These are phyloP conservation scores for Poeciliopsis paucimaculata DNA, from an alignment of 2,797 vertebrate species.

Conservation along the genomic window DNA sequence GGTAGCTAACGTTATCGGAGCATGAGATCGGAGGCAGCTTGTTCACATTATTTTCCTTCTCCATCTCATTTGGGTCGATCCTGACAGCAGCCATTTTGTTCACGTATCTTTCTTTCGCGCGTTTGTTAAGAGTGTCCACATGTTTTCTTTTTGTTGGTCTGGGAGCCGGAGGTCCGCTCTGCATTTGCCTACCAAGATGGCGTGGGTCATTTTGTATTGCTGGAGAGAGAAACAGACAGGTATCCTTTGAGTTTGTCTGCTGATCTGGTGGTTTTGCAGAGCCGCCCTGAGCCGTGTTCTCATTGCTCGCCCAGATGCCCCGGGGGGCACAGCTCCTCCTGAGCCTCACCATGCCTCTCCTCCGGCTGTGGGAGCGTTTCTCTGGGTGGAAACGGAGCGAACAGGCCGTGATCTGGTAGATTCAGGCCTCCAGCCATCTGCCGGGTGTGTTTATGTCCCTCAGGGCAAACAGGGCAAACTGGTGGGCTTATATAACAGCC, in stretches of 20 bases:
- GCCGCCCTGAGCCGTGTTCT: constrained; percentile 38
- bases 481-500: constrained; percentile 2
- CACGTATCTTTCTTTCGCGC: too few species aligned
- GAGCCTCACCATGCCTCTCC: constrained; percentile 22
- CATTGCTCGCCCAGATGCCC: constrained; percentile 40
- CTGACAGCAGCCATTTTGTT: too few species aligned
- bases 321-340: constrained; percentile 13
- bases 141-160: too few species aligned
- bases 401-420: constrained; percentile 25
- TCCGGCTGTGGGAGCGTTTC: constrained; percentile 15
- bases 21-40: too few species aligned
- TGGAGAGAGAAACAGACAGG: neutral
- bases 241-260: neutral
- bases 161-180: too few species aligned
- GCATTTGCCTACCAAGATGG: too few species aligned
- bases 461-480: neutral
- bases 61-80: too few species aligned
- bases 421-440: constrained; percentile 19
- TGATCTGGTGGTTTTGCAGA: constrained; percentile 14
- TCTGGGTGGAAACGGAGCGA: constrained; percentile 20
- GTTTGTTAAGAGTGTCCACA: too few species aligned
- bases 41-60: too few species aligned
- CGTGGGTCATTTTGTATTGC: too few species aligned
- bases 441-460: constrained; percentile 8
- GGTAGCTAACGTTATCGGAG: too few species aligned